Evolutionary conservation across 2,113 vertebrate species (phyloP).

Genomic region (Lipophrys pholis): DNA sequence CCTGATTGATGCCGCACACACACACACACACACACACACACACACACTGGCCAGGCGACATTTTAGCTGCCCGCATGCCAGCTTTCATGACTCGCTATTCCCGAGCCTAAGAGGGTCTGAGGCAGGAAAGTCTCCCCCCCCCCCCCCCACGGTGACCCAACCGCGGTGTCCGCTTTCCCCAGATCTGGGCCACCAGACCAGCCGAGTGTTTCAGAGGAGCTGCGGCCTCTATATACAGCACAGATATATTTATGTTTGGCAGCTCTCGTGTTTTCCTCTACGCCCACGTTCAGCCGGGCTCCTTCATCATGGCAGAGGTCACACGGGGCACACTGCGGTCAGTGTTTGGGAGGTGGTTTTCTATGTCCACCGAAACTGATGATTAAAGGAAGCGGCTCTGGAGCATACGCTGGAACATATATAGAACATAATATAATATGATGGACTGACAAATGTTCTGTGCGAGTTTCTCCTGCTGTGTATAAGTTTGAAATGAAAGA

Average conservation of each 20-base stretch:
- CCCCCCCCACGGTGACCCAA: conserved; percentile 65
- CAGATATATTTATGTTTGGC: conserved; percentile 62
- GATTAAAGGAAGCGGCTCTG: background rate
- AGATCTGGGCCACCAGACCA: conserved; percentile 54
- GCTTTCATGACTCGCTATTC: conserved; percentile 77
- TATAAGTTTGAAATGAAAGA: no score
- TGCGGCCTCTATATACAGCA: conserved; percentile 58
- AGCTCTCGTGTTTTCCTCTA: conserved; percentile 50
- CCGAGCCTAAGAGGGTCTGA: conserved; percentile 42
- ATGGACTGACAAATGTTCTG: background rate
- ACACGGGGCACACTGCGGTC: conserved; percentile 21
- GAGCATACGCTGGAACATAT: background rate
- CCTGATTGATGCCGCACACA: conserved; percentile 12
- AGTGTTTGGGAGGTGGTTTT: conserved; percentile 37
- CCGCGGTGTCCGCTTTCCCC: conserved; percentile 71
- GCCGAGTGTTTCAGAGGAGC: conserved; percentile 35
- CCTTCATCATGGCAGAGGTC: conserved; percentile 54
- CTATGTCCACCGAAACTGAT: conserved; percentile 14
- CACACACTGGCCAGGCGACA: conserved; percentile 11
- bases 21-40: conserved; percentile 13
- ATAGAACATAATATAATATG: background rate
- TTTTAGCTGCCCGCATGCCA: conserved; percentile 52
- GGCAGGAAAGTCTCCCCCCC: conserved; percentile 80
- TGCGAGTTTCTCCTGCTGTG: background rate
- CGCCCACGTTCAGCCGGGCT: conserved; percentile 36